Evolutionary conservation across 2,888 invertebrate genomes (phyloP), one percentile per base, ranked within the genome.

Genomic region (Melanargia galathea): DNA sequence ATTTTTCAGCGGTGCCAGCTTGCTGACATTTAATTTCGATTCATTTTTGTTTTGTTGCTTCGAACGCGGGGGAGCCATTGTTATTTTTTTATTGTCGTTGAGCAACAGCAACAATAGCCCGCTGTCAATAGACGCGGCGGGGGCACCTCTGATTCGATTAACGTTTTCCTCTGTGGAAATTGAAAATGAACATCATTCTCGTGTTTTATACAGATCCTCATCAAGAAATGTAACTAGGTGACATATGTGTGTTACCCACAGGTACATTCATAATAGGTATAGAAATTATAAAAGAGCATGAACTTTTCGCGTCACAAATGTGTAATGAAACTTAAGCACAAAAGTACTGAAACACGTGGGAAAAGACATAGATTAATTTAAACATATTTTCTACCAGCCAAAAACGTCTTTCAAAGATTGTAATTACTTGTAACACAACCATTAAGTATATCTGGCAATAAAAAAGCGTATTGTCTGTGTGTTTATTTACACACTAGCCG

Each of bases 11-110:
- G 71, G 67, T 69, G 74, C 71, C 73, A 72, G 68, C 73, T 71
- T 68, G 63, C 69, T 81, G 84, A 82, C 82, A 77, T 81, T 83
- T 82, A 80, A 85, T 84, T 85, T 82, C 74, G 77, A 79, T 79
- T 79, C 73, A 75, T 73, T 80, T 82, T 82, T 84, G 79, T 76
- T 68, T 70, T 69, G 71, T 67, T 71, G 66, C 77, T 77, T 73
- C 73, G 71, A 76, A 71, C 71, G 70, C 68, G 67, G 68, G 40
- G 70, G 69, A 68, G 72, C 74, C 70, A 73, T 78, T 76, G 69
- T 70, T 65, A 70, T 72, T 75, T 74, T 79, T 73, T 70, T 70
- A 33, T 24, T 49, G 18, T 66, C 70, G 71, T 70, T 69, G 74
- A n/a, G n/a, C n/a, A n/a, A n/a, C n/a, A 71, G 73, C 73, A 77